Base-by-base conservation (phyloP, 2,888 invertebrate genomes). In the Dasypogon diadema region DNA sequence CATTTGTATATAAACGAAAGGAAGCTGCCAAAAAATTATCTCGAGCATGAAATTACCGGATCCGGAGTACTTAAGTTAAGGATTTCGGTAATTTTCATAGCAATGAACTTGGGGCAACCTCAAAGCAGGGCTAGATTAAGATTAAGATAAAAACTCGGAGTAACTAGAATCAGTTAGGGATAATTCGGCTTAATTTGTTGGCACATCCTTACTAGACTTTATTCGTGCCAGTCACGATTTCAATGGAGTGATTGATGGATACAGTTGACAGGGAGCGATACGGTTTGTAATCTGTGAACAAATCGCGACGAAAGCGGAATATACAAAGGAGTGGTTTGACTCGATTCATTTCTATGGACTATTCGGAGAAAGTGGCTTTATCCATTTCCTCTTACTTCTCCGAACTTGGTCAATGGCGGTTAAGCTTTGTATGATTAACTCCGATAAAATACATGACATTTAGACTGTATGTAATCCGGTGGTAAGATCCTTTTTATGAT, bases 41-140 rank as follows among this genome's bases (percentile, higher is more conserved):
- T 70, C 70, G 34, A 70, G 54, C 70, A 70, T 70, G 70, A 70
- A 70, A 70, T 70, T 70, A 70, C 70, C 54, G 54, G 70, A 54
- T 54, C 54, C 54, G n/a, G 42, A 22, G 30, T 34, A 54, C 54
- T 51, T 54, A 51, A 34, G 54, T 70, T 54, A 34, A 70, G 70
- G 70, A 65, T 70, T 70, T 70, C 22, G 21, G 70, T 54, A 54
- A 70, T 54, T 70, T 70, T 24, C 54, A 54, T 54, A 34, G 2
- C 46, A 30, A 70, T 6, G 70, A 34, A 70, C n/a, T 21, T 51
- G 51, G 14, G 12, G 22, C 10, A 5, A 30, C 12, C 22, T 16
- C 14, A 18, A 18, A 16, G 34, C 21, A 24, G 34, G 18, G 34
- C 34, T 24, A 70, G 30, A 70, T 54, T 30, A 18, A 48, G 26